Conservation (phyloP, 2,888 invertebrate species). For the Exocentrus adspersus region DNA sequence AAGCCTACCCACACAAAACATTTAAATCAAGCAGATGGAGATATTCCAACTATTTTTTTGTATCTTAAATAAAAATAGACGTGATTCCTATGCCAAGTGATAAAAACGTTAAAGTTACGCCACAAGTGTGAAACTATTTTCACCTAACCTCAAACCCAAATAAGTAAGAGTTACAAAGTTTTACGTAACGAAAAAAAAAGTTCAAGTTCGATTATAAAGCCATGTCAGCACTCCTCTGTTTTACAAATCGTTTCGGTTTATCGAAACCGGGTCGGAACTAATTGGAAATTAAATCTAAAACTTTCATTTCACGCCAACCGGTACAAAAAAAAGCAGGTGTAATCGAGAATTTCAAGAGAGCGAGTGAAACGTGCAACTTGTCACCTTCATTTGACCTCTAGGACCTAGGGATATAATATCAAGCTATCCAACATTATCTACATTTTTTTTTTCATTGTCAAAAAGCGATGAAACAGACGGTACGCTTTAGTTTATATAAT, state of each 20-base stretch:
- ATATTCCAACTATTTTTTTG: background rate
- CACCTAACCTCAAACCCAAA: background rate
- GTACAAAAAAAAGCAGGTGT: background rate
- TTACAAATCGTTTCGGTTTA: background rate
- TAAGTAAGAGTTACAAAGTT: background rate
- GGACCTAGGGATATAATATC: too few relatives aligned
- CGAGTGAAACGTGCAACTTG: background rate
- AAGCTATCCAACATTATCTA: too few relatives aligned
- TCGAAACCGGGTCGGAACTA: background rate
- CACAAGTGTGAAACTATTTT: too few relatives aligned
- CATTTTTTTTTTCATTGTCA: too few relatives aligned
- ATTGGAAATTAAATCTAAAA: background rate
- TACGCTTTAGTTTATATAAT: too few relatives aligned
- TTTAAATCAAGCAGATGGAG: background rate
- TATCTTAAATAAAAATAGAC: slow-evolving; percentile 1
- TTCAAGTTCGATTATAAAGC: background rate
- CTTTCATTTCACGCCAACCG: background rate
- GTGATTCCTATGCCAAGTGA: too few relatives aligned
- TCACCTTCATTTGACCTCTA: background rate
- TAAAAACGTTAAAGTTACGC: too few relatives aligned
- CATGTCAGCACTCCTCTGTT: background rate
- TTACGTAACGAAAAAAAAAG: background rate
- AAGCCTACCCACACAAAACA: background rate
- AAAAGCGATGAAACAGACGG: too few relatives aligned
- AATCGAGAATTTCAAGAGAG: too few relatives aligned